Percentiles rank a stretch among this genome's conserved stretches.
These are phyloP conservation scores for Lemur catta DNA, from an alignment of 2,797 vertebrate genomes.

Conservation along the genomic window DNA sequence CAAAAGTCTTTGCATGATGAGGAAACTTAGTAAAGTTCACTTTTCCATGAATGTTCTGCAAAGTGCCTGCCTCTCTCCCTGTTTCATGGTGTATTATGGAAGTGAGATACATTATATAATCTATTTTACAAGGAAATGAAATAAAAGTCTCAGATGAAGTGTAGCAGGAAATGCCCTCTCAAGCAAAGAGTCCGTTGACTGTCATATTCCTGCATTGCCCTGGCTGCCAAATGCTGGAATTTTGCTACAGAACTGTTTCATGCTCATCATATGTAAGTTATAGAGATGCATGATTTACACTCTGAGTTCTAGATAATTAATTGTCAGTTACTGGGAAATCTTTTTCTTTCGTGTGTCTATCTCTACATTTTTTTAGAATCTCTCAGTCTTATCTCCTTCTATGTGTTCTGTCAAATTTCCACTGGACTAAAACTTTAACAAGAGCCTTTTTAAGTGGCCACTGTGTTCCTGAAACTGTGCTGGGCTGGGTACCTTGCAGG, in stretches of 20 bases:
- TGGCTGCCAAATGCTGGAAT: neutral
- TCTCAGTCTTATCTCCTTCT: neutral
- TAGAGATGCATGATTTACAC: neutral
- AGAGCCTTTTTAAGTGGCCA: neutral
- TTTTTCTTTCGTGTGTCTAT: neutral
- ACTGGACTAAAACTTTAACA: neutral
- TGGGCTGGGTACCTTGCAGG: too few relatives aligned
- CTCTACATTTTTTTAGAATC: neutral
- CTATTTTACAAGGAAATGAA: neutral
- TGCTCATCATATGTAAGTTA: neutral
- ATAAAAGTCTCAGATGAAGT: neutral
- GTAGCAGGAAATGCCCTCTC: neutral
- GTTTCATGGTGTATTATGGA: rapidly evolving
- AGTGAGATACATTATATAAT: neutral
- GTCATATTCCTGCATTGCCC: neutral
- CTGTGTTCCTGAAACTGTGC: too few relatives aligned
- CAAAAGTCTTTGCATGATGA: neutral
- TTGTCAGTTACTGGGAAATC: neutral
- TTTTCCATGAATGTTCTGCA: neutral
- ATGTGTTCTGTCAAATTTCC: neutral
- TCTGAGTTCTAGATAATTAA: neutral
- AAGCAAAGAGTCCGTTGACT: neutral
- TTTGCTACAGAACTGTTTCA: neutral
- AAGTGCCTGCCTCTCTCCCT: neutral
- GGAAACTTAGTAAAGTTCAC: neutral